These are phyloP conservation scores for Pachyuromys duprasi DNA, from an alignment of 2,797 vertebrate species.

Conservation along the genomic window DNA sequence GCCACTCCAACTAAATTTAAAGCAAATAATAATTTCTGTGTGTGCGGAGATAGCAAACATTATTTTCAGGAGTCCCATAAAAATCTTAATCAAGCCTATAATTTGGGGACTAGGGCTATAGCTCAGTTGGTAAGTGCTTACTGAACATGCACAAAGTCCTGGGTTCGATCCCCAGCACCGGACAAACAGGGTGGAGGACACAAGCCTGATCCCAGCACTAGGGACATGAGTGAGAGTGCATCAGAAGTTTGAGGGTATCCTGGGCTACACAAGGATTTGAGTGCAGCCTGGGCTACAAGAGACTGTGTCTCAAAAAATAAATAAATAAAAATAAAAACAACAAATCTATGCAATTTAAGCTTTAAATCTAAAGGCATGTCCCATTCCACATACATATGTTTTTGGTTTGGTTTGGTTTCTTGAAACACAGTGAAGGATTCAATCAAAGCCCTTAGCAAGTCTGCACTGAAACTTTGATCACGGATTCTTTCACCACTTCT, in stretches of 20 bases:
- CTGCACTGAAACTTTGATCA: constrained; percentile 55
- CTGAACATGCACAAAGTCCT: background rate
- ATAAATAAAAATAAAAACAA: background rate
- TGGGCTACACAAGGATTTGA: background rate
- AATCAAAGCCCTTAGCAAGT: constrained; percentile 48
- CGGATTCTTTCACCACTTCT: constrained; percentile 50
- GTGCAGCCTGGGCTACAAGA: background rate
- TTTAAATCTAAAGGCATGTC: constrained; percentile 46
- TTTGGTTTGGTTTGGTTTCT: background rate
- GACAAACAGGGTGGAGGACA: background rate
- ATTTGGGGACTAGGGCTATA: background rate
- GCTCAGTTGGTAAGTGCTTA: background rate
- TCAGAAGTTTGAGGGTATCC: background rate
- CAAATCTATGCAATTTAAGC: constrained; percentile 6
- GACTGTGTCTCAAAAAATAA: background rate
- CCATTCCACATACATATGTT: background rate
- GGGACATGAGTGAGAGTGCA: background rate
- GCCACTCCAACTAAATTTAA: background rate
- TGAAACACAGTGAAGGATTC: constrained; percentile 57
- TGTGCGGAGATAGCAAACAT: background rate
- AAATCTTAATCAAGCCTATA: constrained; percentile 55
- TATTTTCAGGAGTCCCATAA: constrained; percentile 44
- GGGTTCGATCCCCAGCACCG: background rate
- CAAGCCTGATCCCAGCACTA: background rate
- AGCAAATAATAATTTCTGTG: constrained; percentile 31